Conservation (phyloP, 2,888 invertebrate genomes). For the Ectemnius cavifrons region DNA sequence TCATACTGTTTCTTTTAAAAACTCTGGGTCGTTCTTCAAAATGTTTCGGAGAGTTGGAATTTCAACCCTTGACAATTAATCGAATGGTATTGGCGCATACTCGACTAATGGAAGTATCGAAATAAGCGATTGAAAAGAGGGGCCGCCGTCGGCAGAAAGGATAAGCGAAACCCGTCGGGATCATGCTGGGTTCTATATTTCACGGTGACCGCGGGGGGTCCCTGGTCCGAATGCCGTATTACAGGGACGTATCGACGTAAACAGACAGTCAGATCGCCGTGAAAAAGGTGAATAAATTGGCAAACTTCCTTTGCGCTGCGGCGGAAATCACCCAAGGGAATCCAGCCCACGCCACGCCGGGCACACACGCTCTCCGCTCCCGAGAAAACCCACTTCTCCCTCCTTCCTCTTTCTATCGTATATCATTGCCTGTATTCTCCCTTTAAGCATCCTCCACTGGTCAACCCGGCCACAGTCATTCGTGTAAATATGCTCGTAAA, state of each 20-base stretch:
- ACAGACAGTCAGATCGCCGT: constrained; percentile 58
- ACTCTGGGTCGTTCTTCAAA: no score
- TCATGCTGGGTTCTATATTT: constrained; percentile 48
- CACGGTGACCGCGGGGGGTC: constrained; percentile 59
- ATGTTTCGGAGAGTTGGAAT: no score
- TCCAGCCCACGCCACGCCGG: constrained; percentile 22
- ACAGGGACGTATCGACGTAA: constrained; percentile 66
- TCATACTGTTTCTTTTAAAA: no score
- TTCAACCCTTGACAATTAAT: no score
- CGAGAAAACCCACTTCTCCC: constrained; percentile 37
- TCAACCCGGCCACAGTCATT: constrained; percentile 21
- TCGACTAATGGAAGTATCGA: background rate
- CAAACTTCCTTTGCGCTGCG: constrained; percentile 62
- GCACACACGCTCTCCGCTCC: constrained; percentile 28
- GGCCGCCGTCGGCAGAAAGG: background rate
- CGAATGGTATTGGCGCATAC: no score
- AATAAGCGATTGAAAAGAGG: background rate
- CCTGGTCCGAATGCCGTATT: constrained; percentile 35
- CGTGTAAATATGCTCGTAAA: constrained; percentile 37
- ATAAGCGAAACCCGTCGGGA: background rate
- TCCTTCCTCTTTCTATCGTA: constrained; percentile 14
- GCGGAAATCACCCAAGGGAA: constrained; percentile 42
- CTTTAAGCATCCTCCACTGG: constrained; percentile 28
- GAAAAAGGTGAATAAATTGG: constrained; percentile 71
- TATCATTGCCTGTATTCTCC: constrained; percentile 35